Evolutionary conservation across 2,113 vertebrate species (phyloP), one percentile per base, ranked within the genome.

Genomic region (Oncorhynchus tshawytscha): DNA sequence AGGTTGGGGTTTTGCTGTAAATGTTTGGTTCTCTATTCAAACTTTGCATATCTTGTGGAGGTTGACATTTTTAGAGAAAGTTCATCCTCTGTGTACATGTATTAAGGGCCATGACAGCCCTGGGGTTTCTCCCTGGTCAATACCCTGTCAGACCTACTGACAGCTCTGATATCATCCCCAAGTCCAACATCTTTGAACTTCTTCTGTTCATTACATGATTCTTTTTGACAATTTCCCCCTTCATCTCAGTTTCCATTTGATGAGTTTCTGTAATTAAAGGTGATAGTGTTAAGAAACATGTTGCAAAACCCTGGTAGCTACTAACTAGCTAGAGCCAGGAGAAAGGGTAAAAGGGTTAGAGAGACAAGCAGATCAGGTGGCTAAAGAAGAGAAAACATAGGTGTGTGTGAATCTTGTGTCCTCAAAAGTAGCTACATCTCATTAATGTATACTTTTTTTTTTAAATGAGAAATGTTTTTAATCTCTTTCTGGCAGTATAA

Each of bases 21-120:
- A 22, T 60, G n/a, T 7, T 60, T 66, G 7, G 8, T 66, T 66
- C n/a, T 11, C 22, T 25, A 11, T 18, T 54, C 51, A 27, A 27
- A 27, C 22, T 27, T 34, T 34, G 34, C 34, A 34, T 34, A 34
- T 27, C 8, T 22, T 27, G 72, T 75, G 25, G 60, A 79, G 85
- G 87, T 88, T 75, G 69, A 89, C 88, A 91, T 7, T 51, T 68
- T 78, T 85, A 83, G 88, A 88, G 90, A 86, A 89, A 90, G 79
- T 85, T 85, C 34, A 11, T 68, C 57, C 20, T 5, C 59, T n/a
- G 4, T 60, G 7, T 22, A 60, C 24, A 4, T 24, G 24, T 22
- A 9, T 62, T 62, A 62, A 16, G 29, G 45, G 45, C 25, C 1
- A 0, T 24, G 88, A 11, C 39, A 45, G 39, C 39, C 39, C 2